phyloP scores from a whole-genome alignment of 2,888 invertebrate species.

The Lasiommata megera region DNA sequence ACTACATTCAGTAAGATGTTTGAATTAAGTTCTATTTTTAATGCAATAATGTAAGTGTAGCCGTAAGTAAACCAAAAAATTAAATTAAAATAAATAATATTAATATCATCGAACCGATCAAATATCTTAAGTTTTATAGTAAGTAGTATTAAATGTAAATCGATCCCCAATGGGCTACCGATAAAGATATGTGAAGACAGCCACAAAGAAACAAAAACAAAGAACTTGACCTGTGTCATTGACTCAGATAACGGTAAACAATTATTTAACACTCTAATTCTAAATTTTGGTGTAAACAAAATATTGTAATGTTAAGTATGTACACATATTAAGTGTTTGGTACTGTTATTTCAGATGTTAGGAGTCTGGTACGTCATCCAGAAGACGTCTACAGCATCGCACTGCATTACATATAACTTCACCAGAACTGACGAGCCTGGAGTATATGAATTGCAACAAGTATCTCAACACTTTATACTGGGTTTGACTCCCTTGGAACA shows the following conservation, averaged over 20 bases:
- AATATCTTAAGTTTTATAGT: too few relatives aligned
- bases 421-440: constrained; percentile 85
- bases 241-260: constrained; percentile 9
- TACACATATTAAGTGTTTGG: neutral
- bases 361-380: constrained; percentile 92
- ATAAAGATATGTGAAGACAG: neutral
- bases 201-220: neutral
- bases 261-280: neutral
- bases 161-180: neutral
- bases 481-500: constrained; percentile 89
- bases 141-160: neutral
- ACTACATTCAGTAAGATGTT: too few relatives aligned
- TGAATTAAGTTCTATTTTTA: too few relatives aligned
- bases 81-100: too few relatives aligned
- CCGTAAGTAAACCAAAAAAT: too few relatives aligned
- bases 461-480: constrained; percentile 85
- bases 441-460: constrained; percentile 85
- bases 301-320: neutral
- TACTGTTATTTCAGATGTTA: constrained; percentile 80
- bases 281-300: neutral
- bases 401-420: constrained; percentile 90
- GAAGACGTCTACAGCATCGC: constrained; percentile 90
- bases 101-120: too few relatives aligned
- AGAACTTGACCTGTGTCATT: constrained; percentile 19
- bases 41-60: too few relatives aligned